Conservation (phyloP, 2,113 vertebrate genomes). For the Eubucco bourcierii region DNA sequence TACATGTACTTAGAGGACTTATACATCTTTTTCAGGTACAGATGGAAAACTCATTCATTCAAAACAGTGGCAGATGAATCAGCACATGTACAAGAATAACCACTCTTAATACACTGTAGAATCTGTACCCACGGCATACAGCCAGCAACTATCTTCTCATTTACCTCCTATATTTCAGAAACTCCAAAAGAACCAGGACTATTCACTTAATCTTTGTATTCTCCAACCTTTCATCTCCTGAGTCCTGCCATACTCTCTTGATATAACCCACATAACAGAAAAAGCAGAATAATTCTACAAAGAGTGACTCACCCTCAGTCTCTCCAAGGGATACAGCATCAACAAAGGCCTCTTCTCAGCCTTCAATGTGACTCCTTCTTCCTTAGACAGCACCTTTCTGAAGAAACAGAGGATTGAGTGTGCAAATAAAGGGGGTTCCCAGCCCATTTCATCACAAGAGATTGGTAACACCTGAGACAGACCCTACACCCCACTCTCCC, state of each 20-base stretch:
- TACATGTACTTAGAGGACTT: not conserved
- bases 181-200: not conserved
- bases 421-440: rapidly evolving
- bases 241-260: not conserved
- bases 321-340: rapidly evolving
- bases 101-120: not conserved
- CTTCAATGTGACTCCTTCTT: rapidly evolving
- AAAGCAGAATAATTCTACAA: not conserved
- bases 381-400: rapidly evolving
- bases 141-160: not conserved
- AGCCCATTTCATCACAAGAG: not conserved
- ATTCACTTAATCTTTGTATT: not conserved
- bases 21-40: not conserved
- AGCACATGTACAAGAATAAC: rapidly evolving
- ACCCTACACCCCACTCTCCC: not conserved
- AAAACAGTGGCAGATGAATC: not conserved
- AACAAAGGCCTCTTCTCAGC: not conserved
- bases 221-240: not conserved
- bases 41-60: not conserved
- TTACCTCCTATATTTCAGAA: not conserved
- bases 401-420: rapidly evolving
- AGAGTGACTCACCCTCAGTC: not conserved
- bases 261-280: not conserved
- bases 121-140: rapidly evolving
- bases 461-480: not conserved